Evolutionary conservation across 2,797 vertebrate genomes (phyloP), one percentile per base, ranked within the genome.

Genomic region (Holocentrus rufus): DNA sequence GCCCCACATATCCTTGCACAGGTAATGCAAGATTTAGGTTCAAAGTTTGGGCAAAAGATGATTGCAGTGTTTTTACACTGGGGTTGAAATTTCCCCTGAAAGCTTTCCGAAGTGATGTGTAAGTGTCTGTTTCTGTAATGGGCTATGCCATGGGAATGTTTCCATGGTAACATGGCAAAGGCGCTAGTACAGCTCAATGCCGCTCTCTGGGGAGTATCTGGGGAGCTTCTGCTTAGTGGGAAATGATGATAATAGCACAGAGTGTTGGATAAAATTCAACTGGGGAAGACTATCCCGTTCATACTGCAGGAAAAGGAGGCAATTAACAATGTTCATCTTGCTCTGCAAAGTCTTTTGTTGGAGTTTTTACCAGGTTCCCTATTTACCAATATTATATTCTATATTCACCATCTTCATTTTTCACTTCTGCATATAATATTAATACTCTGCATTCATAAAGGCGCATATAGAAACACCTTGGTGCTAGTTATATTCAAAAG

Each of bases 81-180:
- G 53, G 76, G 78, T 68, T 79, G 81, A 90, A 88, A 85, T 85
- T 61, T 60, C 80, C 71, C 63, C 79, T 23, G 72, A 92, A 91
- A 89, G 82, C 87, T 76, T 85, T 77, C 71, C 69, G 67, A 88
- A 92, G 89, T 91, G 90, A 93, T 92, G 90, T 91, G 88, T 83
- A 87, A 89, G 88, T 89, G 92, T 90, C 89, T 91, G 83, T 89
- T 92, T 91, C 90, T 92, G 85, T 91, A 91, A 93, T 91, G 89
- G 93, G 86, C 89, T 91, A 87, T 88, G 86, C 88, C 91, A 85
- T 79, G 81, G 91, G 91, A 92, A 85, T 73, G 93, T 94, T 92
- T 90, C 93, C 92, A 93, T 94, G 92, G 93, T 79, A 92, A 94
- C 92, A 23, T 82, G 90, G 89, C 89, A 83, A 86, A 91, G 90